Evolutionary conservation across 2,113 vertebrate species (phyloP), one percentile per base, ranked within the genome.

Genomic region (Alouatta palliata): DNA sequence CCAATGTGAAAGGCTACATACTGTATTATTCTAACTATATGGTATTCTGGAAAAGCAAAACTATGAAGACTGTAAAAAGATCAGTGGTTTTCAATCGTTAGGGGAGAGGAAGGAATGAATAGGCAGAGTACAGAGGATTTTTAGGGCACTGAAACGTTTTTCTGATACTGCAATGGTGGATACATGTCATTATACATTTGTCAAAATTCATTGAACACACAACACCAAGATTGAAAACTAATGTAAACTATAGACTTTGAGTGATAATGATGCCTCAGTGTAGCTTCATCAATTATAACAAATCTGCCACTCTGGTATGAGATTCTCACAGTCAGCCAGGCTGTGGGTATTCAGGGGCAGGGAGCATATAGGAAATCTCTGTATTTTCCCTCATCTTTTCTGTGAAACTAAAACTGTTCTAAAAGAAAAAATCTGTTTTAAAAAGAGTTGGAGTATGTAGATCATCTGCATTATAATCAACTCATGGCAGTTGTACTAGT

Each of bases 311-410:
- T 20, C 2, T 70, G 37, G 37, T 47, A 27, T 85, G 32, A 4
- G 19, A 54, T 43, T 45, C 8, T 68, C 45, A 20, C 43, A 75
- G 1, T 13, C 6, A 14, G 37, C 12, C 49, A 52, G 12, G 5
- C 7, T 58, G 23, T 20, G 12, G n/a, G 40, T 52, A 25, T 35
- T 4, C 8, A 56, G 32, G 47, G 19, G 1, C 20, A 40, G 3
- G 1, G 2, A 2, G 6, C 23, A 10, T 21, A 32, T 3, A 13
- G 19, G 2, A 64, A n/a, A 8, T 21, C 40, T 19, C 27, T 80
- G 12, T 13, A 17, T 17, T 0, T 40, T 84, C 25, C 27, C 17
- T 64, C 64, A 21, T 12, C 6, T 54, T 84, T 83, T 27, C 66
- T 6, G 21, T 68, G 83, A 75, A 58, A 30, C 35, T 47, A 12